These are phyloP conservation scores for Ornithoptera priamus DNA, from an alignment of 2,888 invertebrate genomes.

Conservation along the genomic window DNA sequence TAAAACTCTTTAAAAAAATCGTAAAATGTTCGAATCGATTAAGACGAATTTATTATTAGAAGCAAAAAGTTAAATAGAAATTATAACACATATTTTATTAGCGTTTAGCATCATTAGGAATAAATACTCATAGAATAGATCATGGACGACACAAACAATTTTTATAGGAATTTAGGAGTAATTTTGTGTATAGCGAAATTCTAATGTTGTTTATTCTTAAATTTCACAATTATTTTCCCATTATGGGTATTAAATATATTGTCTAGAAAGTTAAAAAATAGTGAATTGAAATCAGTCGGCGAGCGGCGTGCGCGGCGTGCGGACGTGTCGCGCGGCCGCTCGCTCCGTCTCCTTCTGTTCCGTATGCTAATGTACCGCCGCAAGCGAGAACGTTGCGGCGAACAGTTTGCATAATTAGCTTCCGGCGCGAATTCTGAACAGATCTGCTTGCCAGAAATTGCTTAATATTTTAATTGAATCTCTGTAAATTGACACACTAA, in stretches of 20 bases:
- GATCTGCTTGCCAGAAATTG: constrained; percentile 38
- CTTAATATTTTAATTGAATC: constrained; percentile 31
- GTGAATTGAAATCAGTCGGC: constrained; percentile 77
- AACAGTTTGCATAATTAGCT: constrained; percentile 64
- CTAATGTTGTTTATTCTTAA: too few species aligned
- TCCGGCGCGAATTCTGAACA: constrained; percentile 53
- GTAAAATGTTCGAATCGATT: neutral
- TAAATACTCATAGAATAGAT: too few species aligned
- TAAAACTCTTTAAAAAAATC: neutral
- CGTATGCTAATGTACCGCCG: constrained; percentile 71
- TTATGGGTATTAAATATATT: constrained; percentile 25
- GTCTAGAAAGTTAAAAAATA: constrained; percentile 62
- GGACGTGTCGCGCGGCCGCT: constrained; percentile 68
- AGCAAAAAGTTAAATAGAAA: neutral
- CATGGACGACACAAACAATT: too few species aligned
- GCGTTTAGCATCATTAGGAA: too few species aligned
- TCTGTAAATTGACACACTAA: constrained; percentile 7
- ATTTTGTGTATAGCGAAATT: too few species aligned
- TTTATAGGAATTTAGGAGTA: too few species aligned
- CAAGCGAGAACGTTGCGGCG: constrained; percentile 65
- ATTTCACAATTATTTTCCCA: too few species aligned
- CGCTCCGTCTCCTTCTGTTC: constrained; percentile 70
- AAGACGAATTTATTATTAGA: neutral
- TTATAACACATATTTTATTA: too few species aligned
- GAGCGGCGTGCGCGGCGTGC: constrained; percentile 66